These are phyloP conservation scores for Pipistrellus nathusii DNA, from an alignment of 2,797 vertebrate species.

Conservation along the genomic window DNA sequence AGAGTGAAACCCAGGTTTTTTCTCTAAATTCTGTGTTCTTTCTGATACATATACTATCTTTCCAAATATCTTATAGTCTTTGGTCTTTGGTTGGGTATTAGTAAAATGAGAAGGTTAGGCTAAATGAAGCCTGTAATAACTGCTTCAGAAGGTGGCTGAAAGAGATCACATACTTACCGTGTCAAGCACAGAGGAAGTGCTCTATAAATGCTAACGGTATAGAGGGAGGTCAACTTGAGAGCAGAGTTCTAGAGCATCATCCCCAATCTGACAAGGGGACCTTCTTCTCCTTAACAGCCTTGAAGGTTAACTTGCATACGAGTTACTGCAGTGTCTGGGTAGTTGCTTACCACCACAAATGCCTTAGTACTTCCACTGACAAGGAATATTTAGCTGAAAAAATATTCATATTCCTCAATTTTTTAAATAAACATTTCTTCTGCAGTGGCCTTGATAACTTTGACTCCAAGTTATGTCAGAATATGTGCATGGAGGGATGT, in stretches of 20 bases:
- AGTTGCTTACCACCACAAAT: neutral
- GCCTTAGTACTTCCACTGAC: neutral
- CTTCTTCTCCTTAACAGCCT: neutral
- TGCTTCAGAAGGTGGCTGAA: neutral
- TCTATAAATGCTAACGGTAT: neutral
- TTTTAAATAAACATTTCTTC: constrained; percentile 15
- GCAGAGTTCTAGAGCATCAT: neutral
- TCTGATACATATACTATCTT: neutral
- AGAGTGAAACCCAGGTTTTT: neutral
- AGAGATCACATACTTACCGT: neutral
- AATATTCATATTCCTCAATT: neutral
- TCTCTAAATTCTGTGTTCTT: neutral
- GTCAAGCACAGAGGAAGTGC: neutral
- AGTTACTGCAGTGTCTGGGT: neutral
- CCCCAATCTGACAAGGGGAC: neutral
- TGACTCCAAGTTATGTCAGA: neutral
- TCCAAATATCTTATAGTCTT: neutral
- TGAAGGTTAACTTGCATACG: neutral
- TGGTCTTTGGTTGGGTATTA: neutral
- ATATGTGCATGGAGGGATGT: neutral
- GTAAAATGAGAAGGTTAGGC: neutral
- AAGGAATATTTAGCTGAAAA: neutral
- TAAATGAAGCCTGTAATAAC: neutral
- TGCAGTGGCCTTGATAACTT: neutral
- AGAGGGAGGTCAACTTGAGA: neutral